Conservation (phyloP, 2,888 invertebrate genomes). For the Cephus spinipes region DNA sequence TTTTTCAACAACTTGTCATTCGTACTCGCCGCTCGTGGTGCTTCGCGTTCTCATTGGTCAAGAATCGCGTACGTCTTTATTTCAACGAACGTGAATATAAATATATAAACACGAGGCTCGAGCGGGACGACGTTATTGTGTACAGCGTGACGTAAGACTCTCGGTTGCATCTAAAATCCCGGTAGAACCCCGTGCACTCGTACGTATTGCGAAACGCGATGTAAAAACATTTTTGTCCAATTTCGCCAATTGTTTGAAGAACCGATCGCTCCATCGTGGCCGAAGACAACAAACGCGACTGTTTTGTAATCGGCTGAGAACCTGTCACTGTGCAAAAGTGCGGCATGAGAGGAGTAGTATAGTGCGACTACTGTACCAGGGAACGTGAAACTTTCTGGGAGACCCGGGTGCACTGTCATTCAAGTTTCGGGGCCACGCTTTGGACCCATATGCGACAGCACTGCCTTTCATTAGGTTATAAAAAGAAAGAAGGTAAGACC, state of each 20-base stretch:
- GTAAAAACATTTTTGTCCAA: background rate
- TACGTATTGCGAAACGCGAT: background rate
- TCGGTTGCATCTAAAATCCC: background rate
- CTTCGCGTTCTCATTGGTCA: background rate
- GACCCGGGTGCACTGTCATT: background rate
- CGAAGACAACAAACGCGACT: slow-evolving; percentile 1
- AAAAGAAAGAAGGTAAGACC: background rate
- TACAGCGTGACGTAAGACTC: background rate
- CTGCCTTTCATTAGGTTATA: background rate
- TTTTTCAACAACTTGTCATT: background rate
- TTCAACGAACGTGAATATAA: background rate
- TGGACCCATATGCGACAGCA: background rate
- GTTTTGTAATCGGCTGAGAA: background rate
- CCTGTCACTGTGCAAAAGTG: slow-evolving; percentile 1
- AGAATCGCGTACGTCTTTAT: background rate
- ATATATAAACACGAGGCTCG: slow-evolving; percentile 2
- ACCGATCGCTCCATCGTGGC: background rate
- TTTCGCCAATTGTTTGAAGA: slow-evolving; percentile 5
- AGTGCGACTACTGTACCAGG: background rate
- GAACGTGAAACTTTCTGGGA: background rate
- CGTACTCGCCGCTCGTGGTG: background rate
- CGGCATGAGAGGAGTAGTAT: slow-evolving; percentile 3
- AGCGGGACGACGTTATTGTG: background rate
- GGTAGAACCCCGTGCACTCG: background rate
- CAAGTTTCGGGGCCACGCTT: background rate